Percentiles rank a stretch among this genome's conserved stretches.
Evolutionary conservation across 2,113 vertebrate species (phyloP).

Genomic region (Danionella cerebrum): DNA sequence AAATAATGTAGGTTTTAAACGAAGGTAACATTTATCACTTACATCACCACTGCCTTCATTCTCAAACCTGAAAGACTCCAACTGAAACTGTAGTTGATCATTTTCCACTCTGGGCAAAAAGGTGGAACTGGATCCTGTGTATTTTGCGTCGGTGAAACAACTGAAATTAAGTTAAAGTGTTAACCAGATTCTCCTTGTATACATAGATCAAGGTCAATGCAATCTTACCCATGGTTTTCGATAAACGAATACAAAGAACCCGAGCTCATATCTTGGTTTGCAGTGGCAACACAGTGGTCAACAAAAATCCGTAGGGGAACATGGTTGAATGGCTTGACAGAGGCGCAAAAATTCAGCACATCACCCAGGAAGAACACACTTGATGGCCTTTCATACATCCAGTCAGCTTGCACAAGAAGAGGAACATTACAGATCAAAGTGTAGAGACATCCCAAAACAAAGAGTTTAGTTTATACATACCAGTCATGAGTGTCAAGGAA

Average conservation of each 20-base stretch:
- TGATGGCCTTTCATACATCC: constrained; percentile 13
- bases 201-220: too few relatives aligned
- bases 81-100: neutral
- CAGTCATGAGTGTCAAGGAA: constrained; percentile 25
- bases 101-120: constrained; percentile 6
- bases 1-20: neutral
- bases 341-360: constrained; percentile 8
- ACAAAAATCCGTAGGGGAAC: constrained; percentile 28
- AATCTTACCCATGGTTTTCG: constrained; percentile 17
- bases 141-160: constrained; percentile 20
- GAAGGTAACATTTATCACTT: neutral
- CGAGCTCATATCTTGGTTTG: neutral
- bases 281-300: constrained; percentile 32
- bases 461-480: neutral
- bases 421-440: neutral
- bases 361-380: constrained; percentile 31
- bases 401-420: constrained; percentile 10
- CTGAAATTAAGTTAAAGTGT: neutral
- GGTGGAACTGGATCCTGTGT: neutral
- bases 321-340: constrained; percentile 8
- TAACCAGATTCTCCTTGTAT: too few relatives aligned
- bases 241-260: constrained; percentile 19
- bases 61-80: constrained; percentile 19
- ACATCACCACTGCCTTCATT: constrained; percentile 5
- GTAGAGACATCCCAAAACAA: too few relatives aligned